phyloP scores from a whole-genome alignment of 2,113 vertebrate species.

The Cyanistes caeruleus region DNA sequence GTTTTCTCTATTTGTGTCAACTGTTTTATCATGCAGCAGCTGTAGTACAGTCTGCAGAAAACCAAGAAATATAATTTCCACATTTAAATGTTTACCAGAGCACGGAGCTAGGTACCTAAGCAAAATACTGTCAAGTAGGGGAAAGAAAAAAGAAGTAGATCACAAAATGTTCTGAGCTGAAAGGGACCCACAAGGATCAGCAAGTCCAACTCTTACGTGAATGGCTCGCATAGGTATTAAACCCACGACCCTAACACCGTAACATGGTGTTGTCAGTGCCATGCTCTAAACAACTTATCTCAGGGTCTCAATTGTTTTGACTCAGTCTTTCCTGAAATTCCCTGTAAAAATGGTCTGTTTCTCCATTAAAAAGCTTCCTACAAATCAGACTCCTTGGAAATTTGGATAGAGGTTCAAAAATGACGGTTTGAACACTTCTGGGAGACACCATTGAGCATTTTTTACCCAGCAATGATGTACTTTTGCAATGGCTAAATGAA shows the following conservation, averaged over 20 bases:
- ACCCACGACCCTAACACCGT: not conserved
- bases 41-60: not conserved
- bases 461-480: rapidly evolving
- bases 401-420: not conserved
- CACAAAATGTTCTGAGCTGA: not conserved
- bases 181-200: not conserved
- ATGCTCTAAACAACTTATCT: not conserved
- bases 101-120: not conserved
- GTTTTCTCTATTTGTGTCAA: not conserved
- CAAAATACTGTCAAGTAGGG: not conserved
- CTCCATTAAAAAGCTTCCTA: not conserved
- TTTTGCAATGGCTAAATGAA: not conserved
- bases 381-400: not conserved
- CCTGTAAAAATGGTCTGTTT: not conserved
- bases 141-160: not conserved
- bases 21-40: not conserved
- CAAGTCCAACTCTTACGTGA: not conserved
- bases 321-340: not conserved
- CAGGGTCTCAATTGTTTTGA: not conserved
- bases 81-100: not conserved
- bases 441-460: not conserved
- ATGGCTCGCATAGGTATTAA: not conserved
- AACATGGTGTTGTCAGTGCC: too few species aligned
- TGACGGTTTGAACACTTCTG: not conserved
- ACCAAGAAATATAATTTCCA: slow-evolving; percentile 5